Evolutionary conservation across 2,797 vertebrate genomes (phyloP), one percentile per base, ranked within the genome.

Genomic region (Hydrophis major): DNA sequence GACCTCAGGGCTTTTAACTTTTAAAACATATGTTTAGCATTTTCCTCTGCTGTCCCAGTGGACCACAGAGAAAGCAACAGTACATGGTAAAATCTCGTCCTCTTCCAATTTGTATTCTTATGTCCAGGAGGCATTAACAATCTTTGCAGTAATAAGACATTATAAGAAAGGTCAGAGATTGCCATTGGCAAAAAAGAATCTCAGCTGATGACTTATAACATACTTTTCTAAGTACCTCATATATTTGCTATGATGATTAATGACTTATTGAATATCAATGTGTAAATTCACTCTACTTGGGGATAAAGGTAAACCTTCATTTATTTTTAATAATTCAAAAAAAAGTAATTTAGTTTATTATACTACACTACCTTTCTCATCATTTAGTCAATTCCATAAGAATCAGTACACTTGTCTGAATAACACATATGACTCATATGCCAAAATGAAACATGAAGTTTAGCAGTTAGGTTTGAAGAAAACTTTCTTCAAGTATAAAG

Each of bases 131-230:
- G 89, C 94, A 93, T 95, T 93, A 96, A 93, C 42, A 95, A 92
- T 89, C 61, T 94, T 32, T 89, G 12, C n/a, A 94, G 32, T 89
- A 92, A 92, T 66, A 91, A 32, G 59, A 92, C 56, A 93, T 93
- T 53, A 42, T 90, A 56, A 94, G 2, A 95, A 96, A 97, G 89
- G 83, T 95, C 91, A 96, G 93, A 96, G 63, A 1, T 11, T 8
- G 93, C 78, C 94, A 94, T 92, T 69, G 78, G 92, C 14, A 11
- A 95, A 96, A 53, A 90, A 28, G 47, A 59, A 96, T 89, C 87
- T 93, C 27, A 28, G 60, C 13, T 32, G 92, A 93, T 91, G 61
- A 94, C 61, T 90, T 92, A 37, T 60, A 83, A 88, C 63, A 59
- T 87, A 88, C 11, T 47, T 93, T 91, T 27, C 22, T 91, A 92